phyloP scores from a whole-genome alignment of 1,140 invertebrate genomes.

The Drosophila oshimai region DNA sequence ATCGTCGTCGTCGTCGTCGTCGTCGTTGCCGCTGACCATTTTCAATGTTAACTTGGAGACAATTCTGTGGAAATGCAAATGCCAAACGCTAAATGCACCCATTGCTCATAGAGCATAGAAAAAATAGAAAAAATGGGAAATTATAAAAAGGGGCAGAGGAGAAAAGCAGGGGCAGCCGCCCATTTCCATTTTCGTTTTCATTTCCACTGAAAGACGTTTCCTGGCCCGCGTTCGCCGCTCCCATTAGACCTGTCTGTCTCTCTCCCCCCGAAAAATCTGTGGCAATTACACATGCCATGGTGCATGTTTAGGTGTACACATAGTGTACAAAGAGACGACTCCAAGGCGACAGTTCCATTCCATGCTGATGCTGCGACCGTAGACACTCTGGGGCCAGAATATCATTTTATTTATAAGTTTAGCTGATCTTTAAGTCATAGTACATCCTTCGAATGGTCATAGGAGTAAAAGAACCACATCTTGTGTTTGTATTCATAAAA shows the following conservation, averaged over 20 bases:
- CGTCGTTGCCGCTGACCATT: constrained; percentile 44
- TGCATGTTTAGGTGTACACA: background rate
- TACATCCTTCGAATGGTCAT: no score
- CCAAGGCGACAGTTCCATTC: constrained; percentile 19
- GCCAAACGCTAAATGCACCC: constrained; percentile 47
- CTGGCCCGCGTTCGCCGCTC: constrained; percentile 28
- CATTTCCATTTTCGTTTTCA: constrained; percentile 69
- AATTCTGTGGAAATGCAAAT: constrained; percentile 50
- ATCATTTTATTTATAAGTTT: no score
- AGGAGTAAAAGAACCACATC: no score
- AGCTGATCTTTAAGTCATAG: no score
- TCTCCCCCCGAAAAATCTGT: background rate
- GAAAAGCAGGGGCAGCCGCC: background rate
- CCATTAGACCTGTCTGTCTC: background rate
- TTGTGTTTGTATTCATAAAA: constrained; percentile 12
- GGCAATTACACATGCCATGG: background rate
- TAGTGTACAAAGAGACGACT: background rate
- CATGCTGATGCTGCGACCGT: background rate
- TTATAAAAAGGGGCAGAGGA: background rate
- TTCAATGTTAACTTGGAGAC: constrained; percentile 69
- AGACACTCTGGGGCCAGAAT: constrained; percentile 23
- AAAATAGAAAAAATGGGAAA: no score
- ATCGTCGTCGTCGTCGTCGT: background rate
- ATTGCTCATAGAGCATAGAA: no score
- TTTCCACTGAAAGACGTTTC: constrained; percentile 78